phyloP scores from a whole-genome alignment of 1,140 invertebrate species.

The Coboldia fuscipes region DNA sequence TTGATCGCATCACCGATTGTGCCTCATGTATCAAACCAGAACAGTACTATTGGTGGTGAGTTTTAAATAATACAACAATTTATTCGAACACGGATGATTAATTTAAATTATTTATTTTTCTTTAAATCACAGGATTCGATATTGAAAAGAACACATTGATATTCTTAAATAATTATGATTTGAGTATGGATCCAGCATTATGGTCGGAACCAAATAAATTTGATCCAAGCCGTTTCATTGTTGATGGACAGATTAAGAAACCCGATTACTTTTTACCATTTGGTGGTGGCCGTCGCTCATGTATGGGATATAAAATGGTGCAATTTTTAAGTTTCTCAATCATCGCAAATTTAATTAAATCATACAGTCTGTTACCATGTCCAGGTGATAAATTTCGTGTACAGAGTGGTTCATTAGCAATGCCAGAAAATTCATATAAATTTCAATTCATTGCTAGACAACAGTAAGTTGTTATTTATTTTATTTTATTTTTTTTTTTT shows the following conservation, averaged over 20 bases:
- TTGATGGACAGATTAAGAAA: slow-evolving; percentile 8
- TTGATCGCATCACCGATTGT: slow-evolving; percentile 64
- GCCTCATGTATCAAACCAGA: slow-evolving; percentile 59
- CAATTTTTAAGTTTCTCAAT: slow-evolving; percentile 45
- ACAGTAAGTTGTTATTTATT: too few species aligned
- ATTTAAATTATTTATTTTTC: background rate
- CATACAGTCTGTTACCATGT: slow-evolving; percentile 37
- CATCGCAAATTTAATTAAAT: slow-evolving; percentile 42
- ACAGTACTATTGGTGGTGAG: slow-evolving; percentile 36
- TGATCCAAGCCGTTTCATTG: slow-evolving; percentile 44
- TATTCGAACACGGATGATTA: background rate
- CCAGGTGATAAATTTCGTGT: slow-evolving; percentile 25
- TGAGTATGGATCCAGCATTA: slow-evolving; percentile 48
- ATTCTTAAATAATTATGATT: slow-evolving; percentile 65
- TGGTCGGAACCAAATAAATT: slow-evolving; percentile 52
- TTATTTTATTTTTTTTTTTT: too few species aligned
- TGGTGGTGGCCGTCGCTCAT: slow-evolving; percentile 56
- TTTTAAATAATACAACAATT: background rate
- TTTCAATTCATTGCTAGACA: background rate
- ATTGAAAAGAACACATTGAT: slow-evolving; percentile 56
- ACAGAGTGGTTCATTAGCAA: slow-evolving; percentile 37
- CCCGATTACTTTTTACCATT: slow-evolving; percentile 51
- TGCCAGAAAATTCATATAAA: slow-evolving; percentile 29
- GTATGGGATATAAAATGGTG: slow-evolving; percentile 62
- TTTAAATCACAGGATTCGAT: slow-evolving; percentile 23